Base-by-base conservation (phyloP, 2,113 vertebrate species). In the Coregonus clupeaformis region DNA sequence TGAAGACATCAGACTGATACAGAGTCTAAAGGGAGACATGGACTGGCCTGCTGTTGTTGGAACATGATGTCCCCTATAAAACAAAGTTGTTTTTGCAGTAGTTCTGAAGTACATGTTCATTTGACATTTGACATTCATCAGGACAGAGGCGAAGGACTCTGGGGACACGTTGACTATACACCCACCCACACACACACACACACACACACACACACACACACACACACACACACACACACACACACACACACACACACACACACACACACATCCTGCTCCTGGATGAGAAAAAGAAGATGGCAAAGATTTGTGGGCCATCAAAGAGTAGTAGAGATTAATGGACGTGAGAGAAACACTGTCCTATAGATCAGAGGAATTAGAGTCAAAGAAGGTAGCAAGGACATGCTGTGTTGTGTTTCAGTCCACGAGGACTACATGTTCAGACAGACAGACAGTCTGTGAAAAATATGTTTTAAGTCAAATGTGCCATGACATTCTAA, bases 51-150 rank as follows among this genome's bases (percentile, higher is more conserved):
- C n/a, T 57, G 52, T 57, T 20, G 57, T 59, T 59, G 14, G 57
- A 59, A 59, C 57, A 20, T n/a, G 7, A 32, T 13, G 64, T 66
- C 30, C 1, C 27, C 64, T n/a, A 30, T 16, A 29, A 32, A 60
- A 72, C 5, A 20, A 5, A 64, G 32, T 27, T 0, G 5, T 27
- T 70, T 3, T 22, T 42, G 32, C 32, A 7, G 6, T 70, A 13
- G 11, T 36, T 59, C 52, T 68, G 16, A 27, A 24, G 25, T 13
- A 27, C 32, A 55, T 62, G 24, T 72, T 25, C 25, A 66, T 67
- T 65, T 29, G 29, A 55, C 22, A 52, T 67, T 65, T 32, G 45
- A 47, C 66, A 22, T 72, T 7, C 63, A 60, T 77, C 22, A 66
- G 45, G 57, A 20, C 14, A 49, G 49, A 67, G 30, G 60, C n/a